Evolutionary conservation across 2,797 vertebrate genomes (phyloP), one percentile per base, ranked within the genome.

Genomic region (Eutrigla gurnardus): DNA sequence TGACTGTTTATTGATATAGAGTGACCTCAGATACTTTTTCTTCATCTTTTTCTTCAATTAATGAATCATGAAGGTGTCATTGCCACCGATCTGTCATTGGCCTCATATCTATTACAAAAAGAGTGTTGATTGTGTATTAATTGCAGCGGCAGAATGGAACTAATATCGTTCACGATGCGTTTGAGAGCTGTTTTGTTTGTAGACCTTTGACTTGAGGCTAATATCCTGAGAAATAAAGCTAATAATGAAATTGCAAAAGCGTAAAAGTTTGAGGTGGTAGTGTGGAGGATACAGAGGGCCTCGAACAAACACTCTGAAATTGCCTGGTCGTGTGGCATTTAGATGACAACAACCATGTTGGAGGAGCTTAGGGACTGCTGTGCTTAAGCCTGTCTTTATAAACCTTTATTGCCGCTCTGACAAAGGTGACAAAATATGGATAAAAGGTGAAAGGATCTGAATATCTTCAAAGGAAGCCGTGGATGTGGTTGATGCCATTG

Each of bases 401-500:
- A 59, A 62, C 25, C 15, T 55, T 37, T 6, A 45, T 6, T 50
- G 32, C 13, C 25, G 3, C 62, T 53, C 7, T 40, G 13, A 62
- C 42, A 81, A 50, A 47, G 8, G 13, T 2, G 45, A 64, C 1
- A 40, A 13, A 47, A 8, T 39, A 11, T 8, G 13, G 39, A 5
- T 50, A 59, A 79, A 70, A 8, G 10, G 6, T 32, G 4, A 6
- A 62, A 65, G 10, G 47, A 81, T 65, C 0, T 25, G 42, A 57
- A 50, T n/a, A 54, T 68, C 66, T 66, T 71, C 4, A 42, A 75
- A 73, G 60, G 55, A 12, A 52, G 33, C 32, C 45, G 32, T 43
- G 15, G 42, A 66, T 74, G 25, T 13, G 15, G 33, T 60, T 52
- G 25, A 61, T 70, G 53, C 42, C 61, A 36, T 18, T 45, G 33